Conservation (phyloP, 2,888 invertebrate genomes). For the Falcaria lacertinaria region DNA sequence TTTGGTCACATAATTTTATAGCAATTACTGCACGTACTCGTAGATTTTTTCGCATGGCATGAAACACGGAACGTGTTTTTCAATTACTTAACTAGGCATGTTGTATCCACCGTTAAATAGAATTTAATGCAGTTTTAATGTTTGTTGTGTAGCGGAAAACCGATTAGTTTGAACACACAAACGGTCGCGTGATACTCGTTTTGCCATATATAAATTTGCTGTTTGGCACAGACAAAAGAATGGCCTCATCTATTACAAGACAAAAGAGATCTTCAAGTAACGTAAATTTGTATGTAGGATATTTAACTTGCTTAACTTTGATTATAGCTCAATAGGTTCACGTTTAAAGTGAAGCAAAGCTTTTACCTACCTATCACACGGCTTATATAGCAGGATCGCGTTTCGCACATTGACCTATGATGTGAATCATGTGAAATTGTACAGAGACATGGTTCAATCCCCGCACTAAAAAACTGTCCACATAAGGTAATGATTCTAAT, state of each 20-base stretch:
- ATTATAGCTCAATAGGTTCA: conserved; percentile 23
- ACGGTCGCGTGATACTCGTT: conserved; percentile 44
- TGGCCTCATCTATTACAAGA: conserved; percentile 35
- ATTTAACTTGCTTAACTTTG: conserved; percentile 31
- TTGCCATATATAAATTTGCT: conserved; percentile 52
- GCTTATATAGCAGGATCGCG: background rate
- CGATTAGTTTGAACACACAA: conserved; percentile 50
- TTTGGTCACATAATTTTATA: background rate
- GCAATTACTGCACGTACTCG: conserved; percentile 23
- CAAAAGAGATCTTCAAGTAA: conserved; percentile 40
- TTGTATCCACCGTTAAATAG: conserved; percentile 58
- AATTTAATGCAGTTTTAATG: conserved; percentile 74
- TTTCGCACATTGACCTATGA: background rate
- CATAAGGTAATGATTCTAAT: background rate
- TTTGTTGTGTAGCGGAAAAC: conserved; percentile 54
- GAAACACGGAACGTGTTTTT: conserved; percentile 47
- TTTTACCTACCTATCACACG: conserved; percentile 6
- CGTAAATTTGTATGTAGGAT: conserved; percentile 45
- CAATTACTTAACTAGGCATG: conserved; percentile 56
- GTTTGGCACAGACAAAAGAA: conserved; percentile 49
- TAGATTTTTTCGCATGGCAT: conserved; percentile 41
- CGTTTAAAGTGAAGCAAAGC: conserved; percentile 28
- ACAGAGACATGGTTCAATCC: background rate
- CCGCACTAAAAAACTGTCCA: background rate
- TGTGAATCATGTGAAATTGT: conserved; percentile 1